Percentiles rank a stretch among this genome's conserved stretches.
Conservation (phyloP, 2,888 invertebrate species). For the Ferrisia virgata region DNA sequence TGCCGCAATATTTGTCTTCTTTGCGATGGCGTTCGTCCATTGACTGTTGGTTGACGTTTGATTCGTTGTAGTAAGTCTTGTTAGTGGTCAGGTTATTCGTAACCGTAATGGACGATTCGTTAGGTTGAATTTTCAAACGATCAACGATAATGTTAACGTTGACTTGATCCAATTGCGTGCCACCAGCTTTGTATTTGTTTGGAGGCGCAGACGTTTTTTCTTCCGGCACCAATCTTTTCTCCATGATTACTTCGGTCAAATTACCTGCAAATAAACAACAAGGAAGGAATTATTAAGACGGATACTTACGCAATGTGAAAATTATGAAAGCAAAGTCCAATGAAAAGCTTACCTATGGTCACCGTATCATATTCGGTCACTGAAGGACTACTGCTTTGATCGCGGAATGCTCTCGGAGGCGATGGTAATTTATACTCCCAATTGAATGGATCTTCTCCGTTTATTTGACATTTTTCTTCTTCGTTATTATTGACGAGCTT, state of each 20-base stretch:
- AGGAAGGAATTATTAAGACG: background rate
- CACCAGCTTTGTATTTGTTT: slow-evolving; percentile 9
- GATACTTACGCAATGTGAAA: slow-evolving; percentile 2
- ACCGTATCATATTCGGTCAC: slow-evolving; percentile 50
- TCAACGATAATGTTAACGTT: background rate
- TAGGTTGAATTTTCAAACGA: background rate
- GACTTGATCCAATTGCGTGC: background rate
- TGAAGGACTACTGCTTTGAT: slow-evolving; percentile 37
- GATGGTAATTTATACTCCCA: slow-evolving; percentile 63
- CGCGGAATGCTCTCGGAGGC: slow-evolving; percentile 55
- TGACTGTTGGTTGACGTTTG: background rate
- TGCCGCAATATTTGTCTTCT: background rate
- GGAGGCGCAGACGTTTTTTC: background rate
- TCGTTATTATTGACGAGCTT: background rate
- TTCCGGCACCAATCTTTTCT: slow-evolving; percentile 21
- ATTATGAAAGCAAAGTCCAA: no score
- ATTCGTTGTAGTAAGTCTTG: background rate
- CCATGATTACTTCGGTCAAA: background rate
- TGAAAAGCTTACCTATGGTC: slow-evolving; percentile 50
- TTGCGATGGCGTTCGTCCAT: background rate
- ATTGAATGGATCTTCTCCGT: slow-evolving; percentile 48
- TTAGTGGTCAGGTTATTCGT: background rate
- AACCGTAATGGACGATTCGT: background rate
- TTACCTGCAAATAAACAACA: background rate
- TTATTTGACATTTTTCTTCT: slow-evolving; percentile 40